Conservation (phyloP, 2,888 invertebrate genomes). For the Drosophila borealis region DNA sequence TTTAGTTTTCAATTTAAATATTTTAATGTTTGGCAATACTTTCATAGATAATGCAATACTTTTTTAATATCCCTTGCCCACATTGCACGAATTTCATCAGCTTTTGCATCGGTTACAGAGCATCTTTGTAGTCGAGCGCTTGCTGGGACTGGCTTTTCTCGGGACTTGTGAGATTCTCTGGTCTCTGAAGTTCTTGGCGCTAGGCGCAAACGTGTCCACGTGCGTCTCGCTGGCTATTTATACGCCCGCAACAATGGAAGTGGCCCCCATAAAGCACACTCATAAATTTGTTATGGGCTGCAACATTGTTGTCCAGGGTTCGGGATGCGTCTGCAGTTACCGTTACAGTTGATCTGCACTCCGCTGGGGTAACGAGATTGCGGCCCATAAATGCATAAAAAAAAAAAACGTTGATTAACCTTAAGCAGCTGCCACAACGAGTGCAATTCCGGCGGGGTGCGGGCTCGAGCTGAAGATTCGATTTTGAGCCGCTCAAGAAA, state of each 20-base stretch:
- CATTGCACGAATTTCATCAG: too few relatives aligned
- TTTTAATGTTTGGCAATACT: neutral
- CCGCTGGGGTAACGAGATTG: slow-evolving; percentile 61
- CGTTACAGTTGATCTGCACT: slow-evolving; percentile 52
- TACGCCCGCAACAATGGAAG: slow-evolving; percentile 43
- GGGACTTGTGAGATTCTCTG: neutral
- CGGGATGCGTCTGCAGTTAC: slow-evolving; percentile 24
- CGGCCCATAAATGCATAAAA: slow-evolving; percentile 62
- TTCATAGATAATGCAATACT: too few relatives aligned
- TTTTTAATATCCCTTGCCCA: too few relatives aligned
- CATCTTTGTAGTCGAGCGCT: neutral
- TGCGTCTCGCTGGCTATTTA: slow-evolving; percentile 39
- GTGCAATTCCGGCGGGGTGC: slow-evolving; percentile 16
- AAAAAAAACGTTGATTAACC: slow-evolving; percentile 59
- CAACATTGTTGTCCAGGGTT: slow-evolving; percentile 59
- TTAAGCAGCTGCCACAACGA: slow-evolving; percentile 52
- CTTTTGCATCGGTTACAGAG: neutral
- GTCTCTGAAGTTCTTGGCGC: slow-evolving; percentile 42
- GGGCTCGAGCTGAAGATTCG: neutral
- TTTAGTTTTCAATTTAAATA: neutral
- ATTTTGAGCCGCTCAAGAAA: neutral
- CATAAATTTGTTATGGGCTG: slow-evolving; percentile 65
- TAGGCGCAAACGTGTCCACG: slow-evolving; percentile 29
- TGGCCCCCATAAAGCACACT: slow-evolving; percentile 48
- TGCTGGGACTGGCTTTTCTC: neutral